A percentile compares a stretch with the other conserved stretches of the same genome.
Evolutionary conservation across 2,113 vertebrate genomes (phyloP).

Genomic region (Brienomyrus brachyistius): DNA sequence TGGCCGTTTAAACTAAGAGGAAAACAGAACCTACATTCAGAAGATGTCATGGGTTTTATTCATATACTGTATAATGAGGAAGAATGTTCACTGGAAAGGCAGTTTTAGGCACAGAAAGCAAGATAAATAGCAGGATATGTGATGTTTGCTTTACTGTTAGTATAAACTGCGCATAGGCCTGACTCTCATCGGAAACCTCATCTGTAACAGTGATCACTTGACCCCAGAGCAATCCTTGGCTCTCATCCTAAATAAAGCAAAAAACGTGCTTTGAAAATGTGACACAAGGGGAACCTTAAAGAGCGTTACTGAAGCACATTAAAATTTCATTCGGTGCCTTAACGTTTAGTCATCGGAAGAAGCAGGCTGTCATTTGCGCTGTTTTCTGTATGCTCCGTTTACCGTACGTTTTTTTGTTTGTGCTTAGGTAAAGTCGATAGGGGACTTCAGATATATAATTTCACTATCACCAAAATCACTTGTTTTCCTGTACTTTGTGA

Average conservation of each 20-base stretch:
- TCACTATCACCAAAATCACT: neutral
- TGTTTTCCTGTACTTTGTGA: neutral
- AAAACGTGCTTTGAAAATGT: neutral
- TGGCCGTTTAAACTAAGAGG: neutral
- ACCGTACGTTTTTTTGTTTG: neutral
- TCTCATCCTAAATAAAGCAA: neutral
- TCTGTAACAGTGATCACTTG: neutral
- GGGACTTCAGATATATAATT: neutral
- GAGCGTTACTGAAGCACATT: neutral
- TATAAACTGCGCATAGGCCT: slow-evolving; percentile 31
- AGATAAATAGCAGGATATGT: slow-evolving; percentile 45
- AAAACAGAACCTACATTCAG: neutral
- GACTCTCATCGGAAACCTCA: slow-evolving; percentile 47
- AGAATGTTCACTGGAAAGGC: neutral
- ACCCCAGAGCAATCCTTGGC: neutral
- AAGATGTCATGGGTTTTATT: neutral
- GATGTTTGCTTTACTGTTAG: slow-evolving; percentile 52
- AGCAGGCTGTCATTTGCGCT: neutral
- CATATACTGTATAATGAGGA: neutral
- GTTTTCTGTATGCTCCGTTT: neutral
- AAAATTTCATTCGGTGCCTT: neutral
- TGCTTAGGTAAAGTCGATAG: neutral
- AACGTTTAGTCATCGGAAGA: neutral
- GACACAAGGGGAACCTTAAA: neutral
- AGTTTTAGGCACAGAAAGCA: slow-evolving; percentile 17